These are phyloP conservation scores for Drosophila sordidula DNA, from an alignment of 2,888 invertebrate species.

Conservation along the genomic window DNA sequence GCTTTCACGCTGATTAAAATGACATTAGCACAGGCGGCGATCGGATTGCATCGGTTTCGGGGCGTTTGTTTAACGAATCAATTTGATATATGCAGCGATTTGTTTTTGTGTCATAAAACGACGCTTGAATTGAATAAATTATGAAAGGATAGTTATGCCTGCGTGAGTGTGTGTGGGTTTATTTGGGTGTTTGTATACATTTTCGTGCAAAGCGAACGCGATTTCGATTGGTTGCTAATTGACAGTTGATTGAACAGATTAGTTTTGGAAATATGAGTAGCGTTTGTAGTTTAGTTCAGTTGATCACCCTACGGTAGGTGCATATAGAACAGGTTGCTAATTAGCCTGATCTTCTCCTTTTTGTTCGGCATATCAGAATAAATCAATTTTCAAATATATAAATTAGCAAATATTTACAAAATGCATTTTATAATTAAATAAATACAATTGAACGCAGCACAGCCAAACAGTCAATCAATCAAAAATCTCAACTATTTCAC, in stretches of 20 bases:
- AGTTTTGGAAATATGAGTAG: constrained; percentile 5
- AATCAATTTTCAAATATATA: too few species aligned
- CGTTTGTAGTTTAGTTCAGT: background rate
- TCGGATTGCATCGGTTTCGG: constrained; percentile 12
- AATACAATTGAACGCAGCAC: background rate
- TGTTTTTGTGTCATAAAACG: constrained; percentile 54
- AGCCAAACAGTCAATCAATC: constrained; percentile 11
- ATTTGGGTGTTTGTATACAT: constrained; percentile 3
- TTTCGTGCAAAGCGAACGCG: constrained; percentile 21
- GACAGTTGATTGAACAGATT: constrained; percentile 49
- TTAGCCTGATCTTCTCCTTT: background rate
- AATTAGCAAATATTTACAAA: background rate
- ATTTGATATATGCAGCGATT: constrained; percentile 56
- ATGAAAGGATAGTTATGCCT: constrained; percentile 18
- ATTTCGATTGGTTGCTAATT: constrained; percentile 56
- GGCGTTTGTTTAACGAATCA: constrained; percentile 51
- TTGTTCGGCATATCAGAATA: too few species aligned
- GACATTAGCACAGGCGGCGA: constrained; percentile 48
- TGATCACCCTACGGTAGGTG: background rate
- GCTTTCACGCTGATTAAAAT: constrained; percentile 54
- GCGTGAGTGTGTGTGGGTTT: background rate
- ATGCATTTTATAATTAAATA: background rate
- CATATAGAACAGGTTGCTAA: too few species aligned
- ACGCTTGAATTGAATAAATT: constrained; percentile 58
- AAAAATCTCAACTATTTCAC: constrained; percentile 11